Evolutionary conservation across 2,113 vertebrate species (phyloP), one percentile per base, ranked within the genome.

Genomic region (Amphiprion percula): DNA sequence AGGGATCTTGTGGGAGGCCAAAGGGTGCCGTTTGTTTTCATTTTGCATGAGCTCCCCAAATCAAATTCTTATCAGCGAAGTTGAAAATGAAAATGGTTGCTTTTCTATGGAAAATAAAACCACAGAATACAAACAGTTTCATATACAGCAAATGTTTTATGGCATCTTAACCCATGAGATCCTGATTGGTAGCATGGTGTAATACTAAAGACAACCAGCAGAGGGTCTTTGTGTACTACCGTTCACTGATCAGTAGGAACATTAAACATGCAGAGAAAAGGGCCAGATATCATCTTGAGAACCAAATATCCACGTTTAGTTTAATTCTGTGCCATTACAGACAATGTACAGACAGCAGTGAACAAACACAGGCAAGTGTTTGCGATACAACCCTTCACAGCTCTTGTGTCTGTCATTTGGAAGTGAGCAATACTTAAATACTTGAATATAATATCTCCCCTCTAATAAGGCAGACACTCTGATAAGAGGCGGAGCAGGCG

Each of bases 161-260:
- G 12, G 30, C 37, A 53, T 33, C 21, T 56, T 9, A 28, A 56
- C 46, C 5, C 60, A 70, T 1, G 4, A 37, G 7, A 44, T 47
- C n/a, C 28, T 44, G 4, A 37, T 1, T 16, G 2, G 6, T 19
- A 23, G n/a, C 16, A 30, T 21, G 46, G 11, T 88, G 91, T 76
- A 79, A 61, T 92, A 82, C 82, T 30, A 3, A 10, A 72, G 21
- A 41, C 0, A 24, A 61, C 79, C 92, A 91, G 80, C 65, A 90
- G 85, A 78, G 80, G 89, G 87, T 26, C 64, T 49, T 28, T 84
- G 83, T 80, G 83, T 1, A 77, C 87, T 78, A 54, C 68, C 14
- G 10, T 21, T 19, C 12, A 67, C 39, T 66, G 60, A 50, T 55
- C 10, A 24, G 33, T 12, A 1, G 24, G 5, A 46, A 44, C 50